These are phyloP conservation scores for Furcifer pardalis DNA, from an alignment of 2,797 vertebrate genomes.

Conservation along the genomic window DNA sequence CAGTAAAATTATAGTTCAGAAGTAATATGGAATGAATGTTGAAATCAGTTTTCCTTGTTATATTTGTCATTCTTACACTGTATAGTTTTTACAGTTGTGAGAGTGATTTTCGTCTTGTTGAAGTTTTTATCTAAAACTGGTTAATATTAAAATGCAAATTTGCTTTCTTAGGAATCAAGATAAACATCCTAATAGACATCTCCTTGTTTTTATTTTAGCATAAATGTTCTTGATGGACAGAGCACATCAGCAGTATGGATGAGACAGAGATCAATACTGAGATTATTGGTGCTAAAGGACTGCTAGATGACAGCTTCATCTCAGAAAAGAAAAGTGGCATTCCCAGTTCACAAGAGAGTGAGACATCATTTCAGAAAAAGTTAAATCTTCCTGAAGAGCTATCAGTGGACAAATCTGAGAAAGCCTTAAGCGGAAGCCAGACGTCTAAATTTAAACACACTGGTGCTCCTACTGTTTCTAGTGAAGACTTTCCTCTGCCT, in stretches of 20 bases:
- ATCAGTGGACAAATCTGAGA: conserved; percentile 89
- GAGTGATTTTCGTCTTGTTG: not conserved
- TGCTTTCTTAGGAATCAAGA: not conserved
- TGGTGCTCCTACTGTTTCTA: conserved; percentile 90
- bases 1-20: too few species aligned
- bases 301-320: conserved; percentile 80
- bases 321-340: conserved; percentile 82
- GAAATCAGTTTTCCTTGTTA: not conserved
- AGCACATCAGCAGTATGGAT: conserved; percentile 84
- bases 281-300: conserved; percentile 83
- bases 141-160: not conserved
- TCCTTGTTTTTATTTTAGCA: conserved; percentile 76
- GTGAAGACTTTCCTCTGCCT: conserved; percentile 88
- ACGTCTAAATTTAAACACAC: conserved; percentile 89
- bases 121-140: not conserved
- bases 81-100: not conserved
- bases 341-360: conserved; percentile 86
- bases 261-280: conserved; percentile 82
- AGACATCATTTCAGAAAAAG: conserved; percentile 84
- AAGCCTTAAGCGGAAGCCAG: conserved; percentile 97
- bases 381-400: conserved; percentile 85
- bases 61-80: not conserved
- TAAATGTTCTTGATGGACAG: conserved; percentile 79
- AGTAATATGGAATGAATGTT: not conserved
- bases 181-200: conserved; percentile 61